Conservation (phyloP, 2,888 invertebrate genomes). For the Trypoxylon attenuatum region DNA sequence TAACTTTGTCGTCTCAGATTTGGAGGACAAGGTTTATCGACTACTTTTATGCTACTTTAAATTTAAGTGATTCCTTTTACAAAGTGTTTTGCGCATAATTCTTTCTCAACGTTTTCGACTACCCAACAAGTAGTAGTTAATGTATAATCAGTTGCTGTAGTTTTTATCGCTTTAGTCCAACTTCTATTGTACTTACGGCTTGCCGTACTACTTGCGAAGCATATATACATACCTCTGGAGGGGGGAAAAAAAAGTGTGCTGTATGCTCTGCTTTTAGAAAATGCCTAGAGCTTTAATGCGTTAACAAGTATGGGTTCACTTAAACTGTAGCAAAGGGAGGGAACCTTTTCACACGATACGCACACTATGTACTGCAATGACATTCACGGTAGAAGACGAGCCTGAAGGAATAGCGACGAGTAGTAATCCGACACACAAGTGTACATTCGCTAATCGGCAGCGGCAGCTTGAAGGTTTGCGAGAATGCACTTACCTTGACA, state of each 20-base stretch:
- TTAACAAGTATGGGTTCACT: constrained; percentile 23
- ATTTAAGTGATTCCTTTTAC: too few species aligned
- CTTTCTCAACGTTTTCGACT: background rate
- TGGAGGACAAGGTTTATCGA: background rate
- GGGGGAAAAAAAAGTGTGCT: too few species aligned
- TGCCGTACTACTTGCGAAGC: too few species aligned
- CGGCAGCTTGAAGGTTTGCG: too few species aligned
- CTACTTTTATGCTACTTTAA: background rate
- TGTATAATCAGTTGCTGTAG: constrained; percentile 4
- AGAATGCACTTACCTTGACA: too few species aligned
- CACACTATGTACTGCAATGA: background rate
- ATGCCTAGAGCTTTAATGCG: constrained; percentile 21
- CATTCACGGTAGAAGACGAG: background rate
- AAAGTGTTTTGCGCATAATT: background rate
- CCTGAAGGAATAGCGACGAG: too few species aligned
- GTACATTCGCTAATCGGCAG: too few species aligned
- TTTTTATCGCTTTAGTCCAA: constrained; percentile 12
- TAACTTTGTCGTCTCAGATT: background rate
- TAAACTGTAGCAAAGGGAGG: background rate
- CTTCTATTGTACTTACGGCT: too few species aligned
- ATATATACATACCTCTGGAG: too few species aligned
- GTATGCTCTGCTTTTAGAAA: constrained; percentile 32
- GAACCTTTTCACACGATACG: constrained; percentile 1
- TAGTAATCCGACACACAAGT: too few species aligned
- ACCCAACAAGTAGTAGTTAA: constrained; percentile 4